Conservation (phyloP, 2,888 invertebrate species). For the Drosophila hamatofila region DNA sequence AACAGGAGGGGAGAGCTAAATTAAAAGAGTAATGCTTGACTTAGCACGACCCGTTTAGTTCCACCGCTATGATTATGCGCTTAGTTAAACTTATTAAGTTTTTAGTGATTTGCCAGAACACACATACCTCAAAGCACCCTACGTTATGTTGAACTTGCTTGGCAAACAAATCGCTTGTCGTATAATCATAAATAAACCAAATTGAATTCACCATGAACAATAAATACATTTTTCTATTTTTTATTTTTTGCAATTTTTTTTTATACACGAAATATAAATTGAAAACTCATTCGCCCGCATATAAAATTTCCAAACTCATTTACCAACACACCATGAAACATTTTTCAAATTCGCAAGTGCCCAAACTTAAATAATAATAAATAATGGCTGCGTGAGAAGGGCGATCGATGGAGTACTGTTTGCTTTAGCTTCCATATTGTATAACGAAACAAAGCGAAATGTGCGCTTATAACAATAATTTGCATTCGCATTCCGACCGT, state of each 20-base stretch:
- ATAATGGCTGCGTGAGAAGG: conserved; percentile 58
- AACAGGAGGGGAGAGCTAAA: background rate
- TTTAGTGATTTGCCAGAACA: background rate
- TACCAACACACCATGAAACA: conserved; percentile 65
- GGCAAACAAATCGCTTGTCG: conserved; percentile 66
- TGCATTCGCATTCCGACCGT: conserved; percentile 43
- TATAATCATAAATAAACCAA: conserved; percentile 79
- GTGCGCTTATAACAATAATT: conserved; percentile 56
- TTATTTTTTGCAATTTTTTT: background rate
- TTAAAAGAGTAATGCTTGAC: background rate
- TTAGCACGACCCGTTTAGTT: background rate
- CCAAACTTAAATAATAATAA: conserved; percentile 75
- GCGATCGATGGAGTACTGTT: conserved; percentile 62
- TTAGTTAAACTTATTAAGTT: background rate
- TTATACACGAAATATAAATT: conserved; percentile 69
- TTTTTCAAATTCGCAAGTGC: conserved; percentile 69
- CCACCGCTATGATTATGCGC: too few relatives aligned
- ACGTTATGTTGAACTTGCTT: conserved; percentile 4
- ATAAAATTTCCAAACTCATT: conserved; percentile 76
- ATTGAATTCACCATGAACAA: conserved; percentile 71
- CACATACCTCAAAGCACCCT: conserved; percentile 16
- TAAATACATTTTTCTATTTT: conserved; percentile 19
- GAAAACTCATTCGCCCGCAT: conserved; percentile 78
- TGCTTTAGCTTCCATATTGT: conserved; percentile 47
- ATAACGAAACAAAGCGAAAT: conserved; percentile 44